Base-by-base conservation (phyloP, 2,888 invertebrate species). In the Athripsodes cinereus region DNA sequence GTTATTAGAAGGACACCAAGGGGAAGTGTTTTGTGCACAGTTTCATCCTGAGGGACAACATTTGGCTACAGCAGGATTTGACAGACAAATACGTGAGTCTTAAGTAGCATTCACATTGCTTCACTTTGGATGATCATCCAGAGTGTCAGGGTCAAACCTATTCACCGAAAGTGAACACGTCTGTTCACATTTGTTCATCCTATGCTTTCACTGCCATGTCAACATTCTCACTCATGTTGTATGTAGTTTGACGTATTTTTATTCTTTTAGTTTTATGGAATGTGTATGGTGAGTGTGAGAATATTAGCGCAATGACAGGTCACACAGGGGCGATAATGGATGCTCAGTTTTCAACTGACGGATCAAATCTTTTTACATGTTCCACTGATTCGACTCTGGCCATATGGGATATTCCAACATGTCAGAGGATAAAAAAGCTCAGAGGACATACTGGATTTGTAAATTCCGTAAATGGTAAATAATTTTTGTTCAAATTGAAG, bases 261-360 rank as follows among this genome's bases (percentile, higher is more conserved):
- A 13, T 40, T 40, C 16, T 47, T 53, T 56, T 70, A 91, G 91
- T 86, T 72, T 75, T 99, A 64, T 99, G 99, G 99, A 92, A 90
- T 71, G 95, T 96, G 1, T 96, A 95, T 69, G 98, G 95, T 0
- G 96, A 99, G 70, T 99, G 99, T 74, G 96, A 98, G 69, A 99
- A 99, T 72, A 86, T 96, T 64, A 90, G 93, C 67, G 87, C 90
- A 19, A 85, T 99, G 84, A 84, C 86, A 18, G 97, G 97, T 0
- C 99, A 99, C 74, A 91, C 90, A 0, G 99, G 98, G 1, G 95
- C 97, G 1, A 81, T 99, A 1, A 88, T 96, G 86, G 96, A 99
- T 71, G 75, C 98, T 10, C 89, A 91, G 70, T 93, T 92, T 69
- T 89, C 88, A 1, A 85, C 91, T 0, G 92, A 91, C 61, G 94